Conservation (phyloP, 2,888 invertebrate species). For the Hirtodrosophila confusa region DNA sequence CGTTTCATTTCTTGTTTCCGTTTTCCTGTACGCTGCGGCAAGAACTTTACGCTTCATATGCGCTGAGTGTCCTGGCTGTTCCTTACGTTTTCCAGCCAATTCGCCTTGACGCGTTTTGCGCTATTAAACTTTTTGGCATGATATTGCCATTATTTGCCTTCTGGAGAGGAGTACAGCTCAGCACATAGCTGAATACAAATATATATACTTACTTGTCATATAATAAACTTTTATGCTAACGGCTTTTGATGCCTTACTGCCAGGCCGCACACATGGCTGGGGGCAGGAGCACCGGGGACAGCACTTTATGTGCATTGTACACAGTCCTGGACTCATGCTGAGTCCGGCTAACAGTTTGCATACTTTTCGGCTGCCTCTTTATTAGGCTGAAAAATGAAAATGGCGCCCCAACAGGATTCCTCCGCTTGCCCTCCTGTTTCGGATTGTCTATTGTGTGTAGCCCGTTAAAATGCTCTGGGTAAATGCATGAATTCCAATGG, state of each 20-base stretch:
- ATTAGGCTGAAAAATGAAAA: constrained; percentile 75
- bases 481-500: constrained; percentile 72
- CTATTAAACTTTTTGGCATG: constrained; percentile 75
- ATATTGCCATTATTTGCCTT: constrained; percentile 66
- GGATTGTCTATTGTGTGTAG: constrained; percentile 48
- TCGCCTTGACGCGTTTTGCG: constrained; percentile 70
- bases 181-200: constrained; percentile 54
- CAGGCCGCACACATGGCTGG: constrained; percentile 57
- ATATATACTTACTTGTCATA: constrained; percentile 74
- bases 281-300: constrained; percentile 33
- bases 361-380: constrained; percentile 59
- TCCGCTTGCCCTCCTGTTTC: constrained; percentile 4
- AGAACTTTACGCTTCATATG: constrained; percentile 68
- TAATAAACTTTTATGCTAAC: constrained; percentile 77
- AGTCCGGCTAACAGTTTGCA: constrained; percentile 50
- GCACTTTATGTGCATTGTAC: constrained; percentile 58
- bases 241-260: constrained; percentile 66
- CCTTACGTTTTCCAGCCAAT: constrained; percentile 72
- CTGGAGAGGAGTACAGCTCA: constrained; percentile 23
- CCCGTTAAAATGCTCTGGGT: constrained; percentile 70
- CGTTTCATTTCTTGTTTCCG: constrained; percentile 34
- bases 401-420: constrained; percentile 23
- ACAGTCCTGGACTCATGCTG: constrained; percentile 36
- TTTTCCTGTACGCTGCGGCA: constrained; percentile 28
- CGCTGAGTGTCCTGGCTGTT: constrained; percentile 37